Evolutionary conservation across 2,888 invertebrate species (phyloP).

Genomic region (Nemapogon koenigi): DNA sequence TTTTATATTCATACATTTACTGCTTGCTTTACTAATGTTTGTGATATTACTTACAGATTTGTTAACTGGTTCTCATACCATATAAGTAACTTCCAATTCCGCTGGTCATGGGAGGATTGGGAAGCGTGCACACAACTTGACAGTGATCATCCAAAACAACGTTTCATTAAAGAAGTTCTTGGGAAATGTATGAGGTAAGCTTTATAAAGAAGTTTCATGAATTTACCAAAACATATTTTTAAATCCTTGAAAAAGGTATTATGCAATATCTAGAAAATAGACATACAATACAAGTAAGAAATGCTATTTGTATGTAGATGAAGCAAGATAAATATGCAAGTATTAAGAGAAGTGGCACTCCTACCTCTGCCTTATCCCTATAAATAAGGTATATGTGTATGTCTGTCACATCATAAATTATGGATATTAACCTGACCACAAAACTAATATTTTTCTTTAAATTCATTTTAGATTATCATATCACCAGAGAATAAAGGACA

Average conservation of each 20-base stretch:
- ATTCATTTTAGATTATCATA: conserved; percentile 79
- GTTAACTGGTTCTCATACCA: conserved; percentile 98
- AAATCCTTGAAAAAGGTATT: too few species aligned
- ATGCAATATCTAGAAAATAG: too few species aligned
- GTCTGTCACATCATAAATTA: too few species aligned
- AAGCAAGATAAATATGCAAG: too few species aligned
- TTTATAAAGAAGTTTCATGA: background rate
- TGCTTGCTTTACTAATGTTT: too few species aligned
- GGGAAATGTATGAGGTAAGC: conserved; percentile 85
- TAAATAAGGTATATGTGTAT: too few species aligned
- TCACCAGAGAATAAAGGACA: conserved; percentile 90
- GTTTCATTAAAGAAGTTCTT: conserved; percentile 93
- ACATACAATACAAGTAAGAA: too few species aligned
- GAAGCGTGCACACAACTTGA: conserved; percentile 85
- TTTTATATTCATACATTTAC: too few species aligned
- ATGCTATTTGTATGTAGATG: too few species aligned
- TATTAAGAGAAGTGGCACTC: too few species aligned
- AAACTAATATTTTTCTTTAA: background rate
- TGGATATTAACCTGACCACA: background rate
- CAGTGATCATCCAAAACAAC: conserved; percentile 89
- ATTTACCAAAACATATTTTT: too few species aligned
- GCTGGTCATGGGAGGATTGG: conserved; percentile 99
- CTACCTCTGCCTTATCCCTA: too few species aligned
- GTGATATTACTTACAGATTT: conserved; percentile 69
- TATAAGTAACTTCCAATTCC: conserved; percentile 98